Evolutionary conservation across 1,140 invertebrate genomes (phyloP), one percentile per base, ranked within the genome.

Genomic region (Papilio helenus): DNA sequence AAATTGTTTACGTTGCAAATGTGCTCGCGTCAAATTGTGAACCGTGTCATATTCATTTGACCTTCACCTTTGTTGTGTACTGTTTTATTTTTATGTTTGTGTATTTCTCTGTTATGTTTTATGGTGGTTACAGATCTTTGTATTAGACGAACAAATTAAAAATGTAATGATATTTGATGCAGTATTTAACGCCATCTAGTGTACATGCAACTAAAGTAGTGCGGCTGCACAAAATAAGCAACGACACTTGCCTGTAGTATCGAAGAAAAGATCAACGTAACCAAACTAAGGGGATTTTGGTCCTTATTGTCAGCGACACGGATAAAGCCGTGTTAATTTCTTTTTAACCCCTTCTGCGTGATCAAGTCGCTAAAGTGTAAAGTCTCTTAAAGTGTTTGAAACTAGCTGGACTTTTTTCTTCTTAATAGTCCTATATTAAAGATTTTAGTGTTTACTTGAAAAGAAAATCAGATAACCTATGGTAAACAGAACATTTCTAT

Each of bases 1-100:
- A 23, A 58, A 58, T 58, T 58, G 55, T 58, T 58, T 58, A 58
- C 18, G 49, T 23, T 58, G n/a, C 55, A 58, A 58, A 58, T 58
- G 55, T n/a, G 55, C 55, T 20, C 16, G 51, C 2, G 12, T 3
- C 20, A 20, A 58, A 58, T 23, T 58, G 20, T 58, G 1, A 23
- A 12, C 44, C 51, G 51, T 20, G 55, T 58, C n/a, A 58, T 23
- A 9, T 58, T 18, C 49, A 12, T 58, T 58, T 23, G 20, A 9
- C 55, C 55, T 23, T 23, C 20, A 58, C 55, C 55, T 20, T 23
- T 55, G 20, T 55, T 58, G 20, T 20, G 5, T 23, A 23, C 7
- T 55, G 55, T 58, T 20, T 58, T 14, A 10, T 58, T 20, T 58
- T 58, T 58, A 58, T 9, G 5, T 23, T 51, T 51, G 4, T 51